phyloP scores from a whole-genome alignment of 2,113 vertebrate genomes.

The Pyrgilauda ruficollis region DNA sequence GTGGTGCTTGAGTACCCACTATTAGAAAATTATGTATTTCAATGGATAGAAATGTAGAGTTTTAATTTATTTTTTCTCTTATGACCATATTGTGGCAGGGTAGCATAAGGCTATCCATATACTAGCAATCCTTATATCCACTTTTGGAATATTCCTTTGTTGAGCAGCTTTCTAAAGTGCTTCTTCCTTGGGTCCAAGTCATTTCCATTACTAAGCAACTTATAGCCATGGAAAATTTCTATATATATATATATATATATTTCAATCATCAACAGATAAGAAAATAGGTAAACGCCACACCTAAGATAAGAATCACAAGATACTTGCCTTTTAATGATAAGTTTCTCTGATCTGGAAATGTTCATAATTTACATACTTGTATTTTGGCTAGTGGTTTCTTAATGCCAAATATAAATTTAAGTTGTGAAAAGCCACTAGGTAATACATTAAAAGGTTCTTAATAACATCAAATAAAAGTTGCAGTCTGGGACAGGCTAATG shows the following conservation, averaged over 20 bases:
- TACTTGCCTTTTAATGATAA: not conserved
- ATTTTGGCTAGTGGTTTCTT: not conserved
- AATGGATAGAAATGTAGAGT: not conserved
- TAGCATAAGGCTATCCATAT: not conserved
- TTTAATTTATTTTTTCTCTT: not conserved
- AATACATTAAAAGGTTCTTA: not conserved
- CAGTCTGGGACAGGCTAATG: not conserved
- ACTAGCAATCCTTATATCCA: not conserved
- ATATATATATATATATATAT: not conserved
- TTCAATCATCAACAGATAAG: not conserved
- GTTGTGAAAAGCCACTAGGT: not conserved
- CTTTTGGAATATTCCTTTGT: not conserved
- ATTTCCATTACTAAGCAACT: not conserved
- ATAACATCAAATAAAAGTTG: not conserved
- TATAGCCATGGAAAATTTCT: not conserved
- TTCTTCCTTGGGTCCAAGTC: not conserved
- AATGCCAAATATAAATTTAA: not conserved
- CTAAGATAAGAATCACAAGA: not conserved
- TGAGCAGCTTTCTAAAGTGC: not conserved
- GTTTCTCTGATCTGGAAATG: not conserved
- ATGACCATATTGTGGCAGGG: not conserved
- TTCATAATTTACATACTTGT: not conserved
- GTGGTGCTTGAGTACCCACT: not conserved
- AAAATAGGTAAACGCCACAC: not conserved
- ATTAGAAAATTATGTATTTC: not conserved